Evolutionary conservation across 2,888 invertebrate genomes (phyloP).

Genomic region (Tiphia femorata): DNA sequence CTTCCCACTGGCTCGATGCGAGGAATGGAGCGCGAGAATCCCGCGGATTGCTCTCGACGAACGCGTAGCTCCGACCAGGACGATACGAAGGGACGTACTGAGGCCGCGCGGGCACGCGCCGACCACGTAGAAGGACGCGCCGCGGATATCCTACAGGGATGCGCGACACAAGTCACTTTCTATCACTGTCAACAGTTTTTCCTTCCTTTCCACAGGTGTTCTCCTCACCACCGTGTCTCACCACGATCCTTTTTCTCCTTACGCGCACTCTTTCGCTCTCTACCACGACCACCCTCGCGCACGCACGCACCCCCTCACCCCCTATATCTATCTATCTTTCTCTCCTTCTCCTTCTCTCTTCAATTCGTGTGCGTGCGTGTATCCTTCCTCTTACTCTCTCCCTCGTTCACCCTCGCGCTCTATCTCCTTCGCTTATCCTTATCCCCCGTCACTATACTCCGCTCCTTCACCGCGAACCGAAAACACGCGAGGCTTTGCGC

Average conservation of each 20-base stretch:
- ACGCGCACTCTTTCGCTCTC: not conserved
- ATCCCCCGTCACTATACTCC: not conserved
- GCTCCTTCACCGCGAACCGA: slow-evolving; percentile 7
- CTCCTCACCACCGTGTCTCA: slow-evolving; percentile 1
- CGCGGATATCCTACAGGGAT: not conserved
- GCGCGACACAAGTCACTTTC: slow-evolving; percentile 5
- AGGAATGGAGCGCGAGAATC: no score
- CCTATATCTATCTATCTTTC: slow-evolving; percentile 5
- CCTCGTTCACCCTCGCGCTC: slow-evolving; percentile 18
- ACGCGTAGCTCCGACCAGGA: not conserved
- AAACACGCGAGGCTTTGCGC: slow-evolving; percentile 30
- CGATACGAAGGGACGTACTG: not conserved
- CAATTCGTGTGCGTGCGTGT: no score
- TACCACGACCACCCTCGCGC: not conserved
- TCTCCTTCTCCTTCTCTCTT: slow-evolving; percentile 13
- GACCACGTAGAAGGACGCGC: not conserved
- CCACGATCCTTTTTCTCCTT: not conserved
- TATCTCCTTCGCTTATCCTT: slow-evolving; percentile 13
- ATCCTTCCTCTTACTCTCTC: slow-evolving; percentile 29
- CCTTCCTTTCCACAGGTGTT: not conserved
- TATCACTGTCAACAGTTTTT: slow-evolving; percentile 18
- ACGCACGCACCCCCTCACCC: not conserved
- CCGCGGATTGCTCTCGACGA: no score
- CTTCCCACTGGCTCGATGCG: not conserved
- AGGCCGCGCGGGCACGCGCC: not conserved